Percentiles rank a stretch among this genome's conserved stretches.
phyloP scores from a whole-genome alignment of 2,797 vertebrate species.

The Sylvia borin region DNA sequence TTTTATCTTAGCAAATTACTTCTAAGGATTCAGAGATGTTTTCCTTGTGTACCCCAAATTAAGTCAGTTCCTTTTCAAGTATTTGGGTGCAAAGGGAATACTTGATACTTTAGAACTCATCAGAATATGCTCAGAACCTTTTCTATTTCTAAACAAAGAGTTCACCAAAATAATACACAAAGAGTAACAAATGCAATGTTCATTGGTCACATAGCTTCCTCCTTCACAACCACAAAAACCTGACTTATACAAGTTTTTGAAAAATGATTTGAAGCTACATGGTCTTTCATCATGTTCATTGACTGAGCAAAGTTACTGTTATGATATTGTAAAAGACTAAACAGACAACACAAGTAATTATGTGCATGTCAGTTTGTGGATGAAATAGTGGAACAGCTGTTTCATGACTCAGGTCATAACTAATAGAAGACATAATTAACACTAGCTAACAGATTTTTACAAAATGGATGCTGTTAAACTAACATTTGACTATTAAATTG shows the following conservation, averaged over 20 bases:
- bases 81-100: not conserved
- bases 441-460: slow-evolving; percentile 1
- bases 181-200: not conserved
- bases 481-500: not conserved
- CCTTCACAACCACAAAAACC: not conserved
- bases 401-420: not conserved
- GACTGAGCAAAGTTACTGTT: not conserved
- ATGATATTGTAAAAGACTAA: not conserved
- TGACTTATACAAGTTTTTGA: not conserved
- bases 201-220: not conserved
- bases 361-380: not conserved
- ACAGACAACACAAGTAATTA: slow-evolving; percentile 1
- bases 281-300: not conserved
- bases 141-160: not conserved
- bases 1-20: not conserved
- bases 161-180: not conserved
- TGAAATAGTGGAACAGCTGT: slow-evolving; percentile 18
- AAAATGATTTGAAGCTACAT: fast-evolving
- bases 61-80: not conserved
- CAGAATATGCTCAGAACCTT: not conserved
- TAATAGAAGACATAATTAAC: slow-evolving; percentile 22
- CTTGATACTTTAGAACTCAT: not conserved
- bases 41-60: not conserved
- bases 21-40: not conserved
- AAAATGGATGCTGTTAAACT: not conserved